Evolutionary conservation across 1,140 invertebrate genomes (phyloP).

Genomic region (Ptiloglossa arizonensis): DNA sequence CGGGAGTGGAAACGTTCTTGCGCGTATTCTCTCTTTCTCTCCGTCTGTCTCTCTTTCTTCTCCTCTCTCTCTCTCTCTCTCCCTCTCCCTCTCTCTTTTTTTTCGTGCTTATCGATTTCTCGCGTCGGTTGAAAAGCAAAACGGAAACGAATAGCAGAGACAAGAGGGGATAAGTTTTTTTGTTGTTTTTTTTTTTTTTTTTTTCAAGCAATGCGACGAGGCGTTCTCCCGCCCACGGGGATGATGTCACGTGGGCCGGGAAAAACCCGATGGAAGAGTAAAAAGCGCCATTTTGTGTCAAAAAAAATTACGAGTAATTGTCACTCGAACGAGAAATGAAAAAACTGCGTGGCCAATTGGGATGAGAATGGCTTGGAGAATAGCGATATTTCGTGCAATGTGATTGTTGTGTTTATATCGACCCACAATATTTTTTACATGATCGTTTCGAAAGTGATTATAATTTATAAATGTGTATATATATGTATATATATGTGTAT

Average conservation of each 20-base stretch:
- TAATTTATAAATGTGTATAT: constrained; percentile 19
- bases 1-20: neutral
- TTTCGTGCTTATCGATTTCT: neutral
- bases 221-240: too few species aligned
- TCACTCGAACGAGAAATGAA: neutral
- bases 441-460: constrained; percentile 12
- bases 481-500: neutral
- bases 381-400: constrained; percentile 47
- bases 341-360: neutral
- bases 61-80: neutral
- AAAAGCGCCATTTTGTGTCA: constrained; percentile 1
- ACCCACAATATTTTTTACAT: constrained; percentile 34
- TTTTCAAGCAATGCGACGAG: neutral
- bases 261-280: too few species aligned
- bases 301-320: neutral
- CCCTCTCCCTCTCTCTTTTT: neutral
- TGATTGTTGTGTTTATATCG: constrained; percentile 33
- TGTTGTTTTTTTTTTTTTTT: neutral
- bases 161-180: neutral
- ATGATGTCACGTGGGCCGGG: too few species aligned
- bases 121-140: too few species aligned
- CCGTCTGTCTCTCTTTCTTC: neutral
- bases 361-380: constrained; percentile 19
- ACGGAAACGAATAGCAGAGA: neutral
- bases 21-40: neutral